phyloP scores from a whole-genome alignment of 2,113 vertebrate genomes.

The Eleginops maclovinus region DNA sequence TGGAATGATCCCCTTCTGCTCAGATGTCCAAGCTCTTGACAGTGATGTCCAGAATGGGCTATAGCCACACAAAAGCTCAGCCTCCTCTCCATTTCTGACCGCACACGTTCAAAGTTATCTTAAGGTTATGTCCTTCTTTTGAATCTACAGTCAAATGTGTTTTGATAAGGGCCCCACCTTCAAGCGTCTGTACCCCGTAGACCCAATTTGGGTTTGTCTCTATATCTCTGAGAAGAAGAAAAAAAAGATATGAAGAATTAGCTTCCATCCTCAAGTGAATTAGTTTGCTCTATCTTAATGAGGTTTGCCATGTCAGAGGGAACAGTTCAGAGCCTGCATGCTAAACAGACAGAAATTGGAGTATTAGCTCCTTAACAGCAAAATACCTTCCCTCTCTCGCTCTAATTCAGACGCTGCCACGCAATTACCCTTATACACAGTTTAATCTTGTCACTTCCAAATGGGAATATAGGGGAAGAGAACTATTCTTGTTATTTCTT shows the following conservation, averaged over 20 bases:
- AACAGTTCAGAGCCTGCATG: slow-evolving; percentile 67
- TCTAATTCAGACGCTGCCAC: slow-evolving; percentile 55
- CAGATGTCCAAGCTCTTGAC: slow-evolving; percentile 31
- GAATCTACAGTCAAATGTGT: slow-evolving; percentile 53
- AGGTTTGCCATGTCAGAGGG: slow-evolving; percentile 76
- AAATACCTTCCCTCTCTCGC: slow-evolving; percentile 64
- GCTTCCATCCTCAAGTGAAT: slow-evolving; percentile 75
- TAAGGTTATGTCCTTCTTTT: slow-evolving; percentile 46
- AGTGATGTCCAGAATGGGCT: slow-evolving; percentile 22
- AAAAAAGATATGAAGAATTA: slow-evolving; percentile 70
- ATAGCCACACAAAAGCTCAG: slow-evolving; percentile 6
- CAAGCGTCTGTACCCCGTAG: slow-evolving; percentile 42
- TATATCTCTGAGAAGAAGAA: slow-evolving; percentile 50
- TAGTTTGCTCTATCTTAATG: slow-evolving; percentile 81
- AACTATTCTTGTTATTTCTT: slow-evolving; percentile 40
- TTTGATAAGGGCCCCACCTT: slow-evolving; percentile 64
- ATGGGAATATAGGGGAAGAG: slow-evolving; percentile 54
- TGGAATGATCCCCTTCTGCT: slow-evolving; percentile 34
- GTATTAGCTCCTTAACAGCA: slow-evolving; percentile 66
- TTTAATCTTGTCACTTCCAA: slow-evolving; percentile 76
- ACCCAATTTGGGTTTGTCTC: slow-evolving; percentile 72
- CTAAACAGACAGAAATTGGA: slow-evolving; percentile 75
- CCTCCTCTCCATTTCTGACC: slow-evolving; percentile 18
- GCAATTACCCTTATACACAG: slow-evolving; percentile 73
- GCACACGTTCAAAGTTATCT: slow-evolving; percentile 49